Base-by-base conservation (phyloP, 2,797 vertebrate genomes). In the Babyrousa celebensis region DNA sequence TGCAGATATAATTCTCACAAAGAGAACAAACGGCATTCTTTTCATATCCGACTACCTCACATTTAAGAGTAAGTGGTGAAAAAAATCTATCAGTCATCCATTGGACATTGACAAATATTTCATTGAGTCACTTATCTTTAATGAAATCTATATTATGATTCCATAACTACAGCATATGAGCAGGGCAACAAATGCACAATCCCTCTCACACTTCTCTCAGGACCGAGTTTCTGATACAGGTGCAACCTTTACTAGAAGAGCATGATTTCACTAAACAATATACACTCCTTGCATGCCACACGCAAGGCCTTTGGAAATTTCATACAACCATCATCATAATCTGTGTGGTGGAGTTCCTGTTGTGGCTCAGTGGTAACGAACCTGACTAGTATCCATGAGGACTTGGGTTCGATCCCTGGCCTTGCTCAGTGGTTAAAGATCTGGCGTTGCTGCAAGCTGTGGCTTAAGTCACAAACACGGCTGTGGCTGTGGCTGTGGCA, bases 41-140 rank as follows among this genome's bases (percentile, higher is more conserved):
- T 71, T 72, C 43, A 85, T 18, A n/a, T 62, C 89, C 48, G 27
- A 48, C 20, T 23, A 80, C 9, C 27, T 92, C 67, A 62, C 87
- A 89, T 82, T 60, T 82, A 94, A 95, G 32, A 91, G 52, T 72
- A 74, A 68, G 54, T 11, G 27, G 77, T 80, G 7, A 74, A 77
- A 88, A 18, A 40, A 74, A 9, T 68, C 27, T 93, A 70, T 17
- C 1, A 14, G n/a, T n/a, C 32, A 74, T 54, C 20, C 5, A 29
- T 18, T 12, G 43, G 62, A 80, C 20, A 78, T 48, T n/a, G 75
- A 65, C 70, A 56, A 89, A 80, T 29, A 86, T 18, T 82, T 94
- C 72, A 62, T 29, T 63, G 80, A 72, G 43, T 54, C 62, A 68
- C n/a, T 60, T 36, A 2, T 43, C n/a, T 18, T 36, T 16, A 65